Base-by-base conservation (phyloP, 2,888 invertebrate species). In the Lasioglossum calceatum region DNA sequence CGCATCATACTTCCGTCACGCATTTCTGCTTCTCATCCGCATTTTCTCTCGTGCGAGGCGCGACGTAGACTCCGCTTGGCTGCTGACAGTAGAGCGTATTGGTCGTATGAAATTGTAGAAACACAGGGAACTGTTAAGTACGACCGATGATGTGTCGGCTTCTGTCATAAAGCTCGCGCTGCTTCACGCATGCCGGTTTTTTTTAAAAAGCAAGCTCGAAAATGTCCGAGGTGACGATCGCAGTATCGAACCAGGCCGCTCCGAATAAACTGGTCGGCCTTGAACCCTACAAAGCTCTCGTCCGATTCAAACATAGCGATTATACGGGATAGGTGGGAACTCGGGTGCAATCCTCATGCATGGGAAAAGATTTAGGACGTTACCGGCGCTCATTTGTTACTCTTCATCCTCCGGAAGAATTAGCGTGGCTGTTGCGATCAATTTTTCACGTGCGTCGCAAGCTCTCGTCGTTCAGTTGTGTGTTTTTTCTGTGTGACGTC, bases 401-500 rank as follows among this genome's bases (percentile, higher is more conserved):
- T 36, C 36, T 67, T 54, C 36, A 14, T 47, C 23, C 50, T 32
- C 8, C 16, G 39, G n/a, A 71, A 27, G 42, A 14, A 70, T 54
- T 36, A 36, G 36, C 47, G 77, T 8, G 54, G 54, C 77, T 58
- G 84, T 77, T 71, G 87, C 77, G 87, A 75, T 79, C 79, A 12
- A 58, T 36, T 36, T 23, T 64, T 74, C 58, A 27, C 36, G 61
- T n/a, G 32, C 23, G 50, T 58, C 2, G 12, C 12, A 0, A 70
- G 10, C 44, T 58, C 16, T 7, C 47, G 42, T 47, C 47, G 86
- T 80, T 87, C 85, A 91, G 82, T 67, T 70, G 74, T 81, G 90
- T 88, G 86, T 79, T 70, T 89, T 64, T 82, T 85, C 88, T 91
- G 74, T 91, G 91, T 86, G 87, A 77, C 64, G 85, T 86, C 86